Percentiles rank a stretch among this genome's conserved stretches.
These are phyloP conservation scores for Latrodectus geometricus DNA, from an alignment of 1,140 invertebrate genomes.

Conservation along the genomic window DNA sequence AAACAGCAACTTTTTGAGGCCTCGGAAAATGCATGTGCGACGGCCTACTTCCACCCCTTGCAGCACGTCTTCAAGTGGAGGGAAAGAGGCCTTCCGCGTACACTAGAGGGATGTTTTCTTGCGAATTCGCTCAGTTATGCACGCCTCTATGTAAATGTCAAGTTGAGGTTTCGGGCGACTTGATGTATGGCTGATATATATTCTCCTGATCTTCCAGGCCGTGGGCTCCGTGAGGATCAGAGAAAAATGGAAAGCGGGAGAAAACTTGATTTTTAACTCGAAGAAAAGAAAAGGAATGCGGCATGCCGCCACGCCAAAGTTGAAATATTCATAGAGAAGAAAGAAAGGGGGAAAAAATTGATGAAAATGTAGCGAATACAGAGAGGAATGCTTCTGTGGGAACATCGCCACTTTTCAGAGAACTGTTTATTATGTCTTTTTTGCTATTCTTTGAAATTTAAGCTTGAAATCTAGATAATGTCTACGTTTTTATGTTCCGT, in stretches of 20 bases:
- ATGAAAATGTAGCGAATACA: background rate
- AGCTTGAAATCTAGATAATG: no score
- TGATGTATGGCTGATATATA: constrained; percentile 48
- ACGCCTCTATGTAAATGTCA: constrained; percentile 38
- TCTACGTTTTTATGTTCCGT: no score
- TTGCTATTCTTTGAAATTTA: no score
- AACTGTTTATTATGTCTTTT: no score
- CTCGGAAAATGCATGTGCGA: no score
- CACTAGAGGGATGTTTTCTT: constrained; percentile 32
- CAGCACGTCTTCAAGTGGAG: background rate
- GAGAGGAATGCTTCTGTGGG: background rate
- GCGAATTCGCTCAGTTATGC: constrained; percentile 39
- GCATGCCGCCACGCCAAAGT: background rate
- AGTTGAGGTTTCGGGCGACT: background rate
- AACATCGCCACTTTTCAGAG: background rate
- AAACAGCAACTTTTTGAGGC: background rate
- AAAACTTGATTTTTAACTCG: constrained; percentile 41
- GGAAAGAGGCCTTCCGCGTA: background rate
- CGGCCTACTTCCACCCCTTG: background rate
- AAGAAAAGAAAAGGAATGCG: background rate
- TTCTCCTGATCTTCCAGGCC: constrained; percentile 19
- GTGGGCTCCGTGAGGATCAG: background rate
- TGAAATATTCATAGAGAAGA: constrained; percentile 40
- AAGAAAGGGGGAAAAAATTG: constrained; percentile 3
- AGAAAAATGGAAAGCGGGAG: constrained; percentile 31